These are phyloP conservation scores for Malurus splendens DNA, from an alignment of 2,797 vertebrate genomes.

Conservation along the genomic window DNA sequence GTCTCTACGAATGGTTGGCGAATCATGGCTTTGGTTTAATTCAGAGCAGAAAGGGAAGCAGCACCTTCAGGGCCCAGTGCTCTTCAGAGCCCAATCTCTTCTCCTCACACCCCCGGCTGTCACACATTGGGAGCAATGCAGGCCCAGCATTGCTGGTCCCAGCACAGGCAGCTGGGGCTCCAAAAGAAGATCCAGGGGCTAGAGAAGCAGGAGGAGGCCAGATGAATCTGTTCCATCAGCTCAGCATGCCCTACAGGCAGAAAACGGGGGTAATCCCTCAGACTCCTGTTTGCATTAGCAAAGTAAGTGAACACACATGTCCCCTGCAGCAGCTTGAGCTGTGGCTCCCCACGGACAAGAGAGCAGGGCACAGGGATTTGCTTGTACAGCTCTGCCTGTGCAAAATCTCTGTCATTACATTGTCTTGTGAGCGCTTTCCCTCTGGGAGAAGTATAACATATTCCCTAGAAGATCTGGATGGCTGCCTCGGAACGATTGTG, in stretches of 20 bases:
- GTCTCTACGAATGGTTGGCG: background rate
- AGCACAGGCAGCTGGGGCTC: background rate
- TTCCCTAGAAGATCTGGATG: background rate
- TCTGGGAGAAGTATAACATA: background rate
- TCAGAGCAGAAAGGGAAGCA: background rate
- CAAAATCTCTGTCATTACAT: background rate
- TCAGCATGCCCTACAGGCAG: background rate
- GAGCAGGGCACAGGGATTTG: background rate
- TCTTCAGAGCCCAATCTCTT: background rate
- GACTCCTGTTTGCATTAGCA: background rate
- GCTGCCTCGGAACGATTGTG: background rate
- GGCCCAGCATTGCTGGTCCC: background rate
- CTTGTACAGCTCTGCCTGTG: background rate
- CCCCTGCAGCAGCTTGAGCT: background rate
- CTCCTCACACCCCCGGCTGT: rapidly evolving
- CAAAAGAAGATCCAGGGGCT: rapidly evolving
- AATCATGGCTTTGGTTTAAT: background rate
- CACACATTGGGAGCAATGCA: rapidly evolving
- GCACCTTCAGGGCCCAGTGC: background rate
- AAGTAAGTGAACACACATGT: background rate
- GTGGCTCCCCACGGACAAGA: background rate
- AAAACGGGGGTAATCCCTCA: background rate
- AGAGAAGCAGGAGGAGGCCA: background rate
- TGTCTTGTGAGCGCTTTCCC: background rate
- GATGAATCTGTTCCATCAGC: background rate